Percentiles rank a stretch among this genome's conserved stretches.
Conservation (phyloP, 2,888 invertebrate species). For the Aphodius sticticus region DNA sequence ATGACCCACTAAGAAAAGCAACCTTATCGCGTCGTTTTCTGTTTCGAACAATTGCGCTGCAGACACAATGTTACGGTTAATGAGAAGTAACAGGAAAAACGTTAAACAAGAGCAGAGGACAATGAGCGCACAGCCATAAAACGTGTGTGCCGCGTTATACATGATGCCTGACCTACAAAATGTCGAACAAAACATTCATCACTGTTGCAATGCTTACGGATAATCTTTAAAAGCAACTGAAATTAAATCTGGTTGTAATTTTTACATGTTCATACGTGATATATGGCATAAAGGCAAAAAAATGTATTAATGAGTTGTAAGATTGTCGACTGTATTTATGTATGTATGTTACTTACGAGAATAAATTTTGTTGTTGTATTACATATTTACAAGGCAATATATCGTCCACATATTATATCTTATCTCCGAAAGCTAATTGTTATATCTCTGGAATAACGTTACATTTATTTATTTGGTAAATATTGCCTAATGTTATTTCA, state of each 20-base stretch:
- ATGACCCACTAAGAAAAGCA: conserved; percentile 15
- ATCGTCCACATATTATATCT: no score
- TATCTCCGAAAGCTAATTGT: no score
- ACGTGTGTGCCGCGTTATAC: conserved; percentile 12
- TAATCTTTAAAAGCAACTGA: conserved; percentile 8
- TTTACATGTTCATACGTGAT: not conserved
- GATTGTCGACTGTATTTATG: no score
- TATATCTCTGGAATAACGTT: no score
- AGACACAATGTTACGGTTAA: conserved; percentile 20
- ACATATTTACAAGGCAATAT: no score
- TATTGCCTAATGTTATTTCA: no score
- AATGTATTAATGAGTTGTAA: no score
- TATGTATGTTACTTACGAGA: no score
- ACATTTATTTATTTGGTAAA: no score
- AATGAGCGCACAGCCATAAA: conserved; percentile 34
- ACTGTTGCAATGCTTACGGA: not conserved
- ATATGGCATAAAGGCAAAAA: no score
- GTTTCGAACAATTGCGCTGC: conserved; percentile 20
- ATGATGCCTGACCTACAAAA: not conserved
- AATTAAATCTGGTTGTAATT: conserved; percentile 27
- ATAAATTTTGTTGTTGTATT: no score
- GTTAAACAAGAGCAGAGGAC: conserved; percentile 16
- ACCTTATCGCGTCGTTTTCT: conserved; percentile 23
- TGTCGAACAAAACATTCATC: not conserved
- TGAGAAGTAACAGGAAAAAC: conserved; percentile 24